phyloP scores from a whole-genome alignment of 2,113 vertebrate genomes.

The Daphoenositta chrysoptera region DNA sequence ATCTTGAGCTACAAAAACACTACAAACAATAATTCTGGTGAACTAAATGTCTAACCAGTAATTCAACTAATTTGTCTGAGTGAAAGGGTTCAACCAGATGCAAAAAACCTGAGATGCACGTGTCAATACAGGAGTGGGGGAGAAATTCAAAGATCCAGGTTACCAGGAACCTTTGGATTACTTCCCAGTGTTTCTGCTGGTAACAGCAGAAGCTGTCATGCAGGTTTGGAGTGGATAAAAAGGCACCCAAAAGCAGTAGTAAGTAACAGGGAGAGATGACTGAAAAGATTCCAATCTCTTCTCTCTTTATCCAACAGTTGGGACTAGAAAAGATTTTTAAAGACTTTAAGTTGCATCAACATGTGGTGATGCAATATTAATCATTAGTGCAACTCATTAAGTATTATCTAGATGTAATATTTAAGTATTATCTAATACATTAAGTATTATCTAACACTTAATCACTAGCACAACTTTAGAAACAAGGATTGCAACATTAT shows the following conservation, averaged over 20 bases:
- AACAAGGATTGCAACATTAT: background rate
- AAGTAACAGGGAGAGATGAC: background rate
- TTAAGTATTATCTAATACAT: background rate
- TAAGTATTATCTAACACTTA: background rate
- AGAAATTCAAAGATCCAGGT: background rate
- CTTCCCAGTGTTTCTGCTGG: background rate
- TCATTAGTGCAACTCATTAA: background rate
- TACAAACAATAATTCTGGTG: background rate
- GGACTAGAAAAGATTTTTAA: background rate
- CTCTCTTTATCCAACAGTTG: background rate
- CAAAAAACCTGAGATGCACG: background rate
- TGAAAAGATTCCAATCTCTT: background rate
- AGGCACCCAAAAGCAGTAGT: background rate
- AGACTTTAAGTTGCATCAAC: background rate
- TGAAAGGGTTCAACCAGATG: background rate
- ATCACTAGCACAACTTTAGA: background rate
- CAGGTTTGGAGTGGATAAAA: background rate
- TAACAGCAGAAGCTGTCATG: background rate
- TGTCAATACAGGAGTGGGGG: background rate
- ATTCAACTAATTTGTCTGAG: background rate
- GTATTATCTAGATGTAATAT: background rate
- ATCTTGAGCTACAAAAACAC: background rate
- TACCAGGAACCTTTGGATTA: background rate
- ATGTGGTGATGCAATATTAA: background rate
- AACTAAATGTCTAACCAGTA: background rate